Base-by-base conservation (phyloP, 92 coral and sea anemone species). In the Micromussa lordhowensis region DNA sequence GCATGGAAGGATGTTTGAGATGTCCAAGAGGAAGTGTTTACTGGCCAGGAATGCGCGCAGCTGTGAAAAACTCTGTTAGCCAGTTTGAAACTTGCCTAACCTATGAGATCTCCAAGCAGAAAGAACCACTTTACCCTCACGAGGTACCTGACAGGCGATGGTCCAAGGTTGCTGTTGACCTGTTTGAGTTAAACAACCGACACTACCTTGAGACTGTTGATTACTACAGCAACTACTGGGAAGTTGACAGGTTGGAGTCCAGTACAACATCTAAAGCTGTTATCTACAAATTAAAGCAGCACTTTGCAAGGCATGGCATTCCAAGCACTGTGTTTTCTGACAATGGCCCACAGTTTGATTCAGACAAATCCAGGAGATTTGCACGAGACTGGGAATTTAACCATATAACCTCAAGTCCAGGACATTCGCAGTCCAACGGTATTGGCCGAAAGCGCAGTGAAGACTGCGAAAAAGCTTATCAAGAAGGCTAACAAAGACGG, bases 361-460 rank as follows among this genome's bases (percentile, higher is more conserved):
- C 79, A 36, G 69, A 83, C 68, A 72, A 82, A 21, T 82, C 68
- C 77, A 22, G 66, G 5, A 83, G 49, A 83, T 68, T 83, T 28
- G 64, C 77, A 29, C 44, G 35, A 3, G 78, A 83, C 3, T 83
- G 73, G 77, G 78, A 72, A 8, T 68, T 83, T 44, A 18, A 29
- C 17, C 87, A 40, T 53, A 48, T 69, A 3, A 68, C 87, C 34
- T 68, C 87, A 61, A 83, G 87, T 38, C 87, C 90, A 3, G 84
- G 84, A 34, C 26, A 61, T 36, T 54, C 83, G 29, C 90, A 68
- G 68, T 87, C 90, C 72, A 87, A 87, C 68, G 90, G 90, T 57
- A 68, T n/a, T 77, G 78, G 85, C 29, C 3, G 90, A 87, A 68
- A 79, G 75, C 24, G 84, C 90, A 29, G 90, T 87, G 64, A 87